Base-by-base conservation (phyloP, 2,113 vertebrate genomes). In the Sula dactylatra region DNA sequence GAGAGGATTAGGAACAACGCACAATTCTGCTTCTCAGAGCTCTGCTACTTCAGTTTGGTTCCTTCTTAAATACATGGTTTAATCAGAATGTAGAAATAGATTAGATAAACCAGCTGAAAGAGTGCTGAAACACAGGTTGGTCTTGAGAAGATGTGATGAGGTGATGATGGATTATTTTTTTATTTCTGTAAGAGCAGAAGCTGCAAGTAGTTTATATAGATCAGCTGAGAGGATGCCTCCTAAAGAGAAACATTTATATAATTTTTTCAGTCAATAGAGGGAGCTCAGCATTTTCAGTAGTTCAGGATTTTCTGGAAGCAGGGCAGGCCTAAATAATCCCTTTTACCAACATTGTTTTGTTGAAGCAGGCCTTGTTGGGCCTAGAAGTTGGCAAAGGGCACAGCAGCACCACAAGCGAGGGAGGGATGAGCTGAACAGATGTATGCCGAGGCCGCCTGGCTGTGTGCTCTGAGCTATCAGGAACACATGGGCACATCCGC, bases 361-460 rank as follows among this genome's bases (percentile, higher is more conserved):
- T n/a, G 47, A 32, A 40, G 52, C 31, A 34, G 56, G 24, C 16
- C 20, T 67, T 67, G 21, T 0, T 0, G 5, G 27, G 32, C 29
- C 11, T 42, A 9, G 36, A 27, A 56, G 34, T 10, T 70, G 19
- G 27, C 20, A 24, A 52, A 42, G 22, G 32, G 22, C 65, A 20
- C 21, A 78, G 55, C 34, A 70, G 59, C 1, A 2, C 56, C 36
- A 17, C 16, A 42, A 18, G 59, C 0, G 0, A 82, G 26, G 45
- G 49, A 49, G 29, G 15, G 13, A 7, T 74, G 54, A 79, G 42
- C 45, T 36, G 55, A 21, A 36, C 15, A 42, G 29, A 11, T 29
- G 36, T 27, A 10, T 0, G 3, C 13, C 0, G 2, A 25, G 38
- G 32, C 40, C 0, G 1, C 32, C 25, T 11, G 44, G 54, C 38